Percentiles rank a stretch among this genome's conserved stretches.
These are phyloP conservation scores for Drosophila bunnanda DNA, from an alignment of 2,888 invertebrate species.

Conservation along the genomic window DNA sequence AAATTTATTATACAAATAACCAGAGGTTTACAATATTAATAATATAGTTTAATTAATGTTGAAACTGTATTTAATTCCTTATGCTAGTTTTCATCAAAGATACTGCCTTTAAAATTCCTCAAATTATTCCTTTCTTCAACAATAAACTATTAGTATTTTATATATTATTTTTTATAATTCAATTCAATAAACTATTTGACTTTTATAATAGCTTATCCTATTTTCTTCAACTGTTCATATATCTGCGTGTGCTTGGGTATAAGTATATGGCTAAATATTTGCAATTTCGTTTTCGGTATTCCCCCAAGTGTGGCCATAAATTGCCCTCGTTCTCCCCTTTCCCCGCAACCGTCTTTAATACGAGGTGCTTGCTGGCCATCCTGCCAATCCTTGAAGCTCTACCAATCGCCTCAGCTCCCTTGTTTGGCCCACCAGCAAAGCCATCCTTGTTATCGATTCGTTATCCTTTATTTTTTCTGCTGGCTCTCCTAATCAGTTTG, in stretches of 20 bases:
- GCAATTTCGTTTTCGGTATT: slow-evolving; percentile 62
- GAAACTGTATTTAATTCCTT: not conserved
- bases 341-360: slow-evolving; percentile 2
- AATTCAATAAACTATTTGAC: no score
- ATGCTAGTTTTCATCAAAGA: no score
- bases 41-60: not conserved
- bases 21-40: not conserved
- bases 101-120: not conserved
- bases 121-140: no score
- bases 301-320: slow-evolving; percentile 69
- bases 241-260: slow-evolving; percentile 2
- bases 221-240: slow-evolving; percentile 9
- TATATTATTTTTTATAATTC: not conserved
- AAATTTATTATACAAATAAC: no score
- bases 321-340: slow-evolving; percentile 26
- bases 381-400: slow-evolving; percentile 3
- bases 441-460: slow-evolving; percentile 23
- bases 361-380: slow-evolving; percentile 25
- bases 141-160: no score
- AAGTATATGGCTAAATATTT: slow-evolving; percentile 62
- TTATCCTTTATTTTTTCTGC: slow-evolving; percentile 33
- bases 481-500: slow-evolving; percentile 39
- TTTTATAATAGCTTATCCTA: not conserved
- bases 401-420: slow-evolving; percentile 2
- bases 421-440: not conserved